Evolutionary conservation across 2,888 invertebrate genomes (phyloP).

Genomic region (Anagyrus pseudococci): DNA sequence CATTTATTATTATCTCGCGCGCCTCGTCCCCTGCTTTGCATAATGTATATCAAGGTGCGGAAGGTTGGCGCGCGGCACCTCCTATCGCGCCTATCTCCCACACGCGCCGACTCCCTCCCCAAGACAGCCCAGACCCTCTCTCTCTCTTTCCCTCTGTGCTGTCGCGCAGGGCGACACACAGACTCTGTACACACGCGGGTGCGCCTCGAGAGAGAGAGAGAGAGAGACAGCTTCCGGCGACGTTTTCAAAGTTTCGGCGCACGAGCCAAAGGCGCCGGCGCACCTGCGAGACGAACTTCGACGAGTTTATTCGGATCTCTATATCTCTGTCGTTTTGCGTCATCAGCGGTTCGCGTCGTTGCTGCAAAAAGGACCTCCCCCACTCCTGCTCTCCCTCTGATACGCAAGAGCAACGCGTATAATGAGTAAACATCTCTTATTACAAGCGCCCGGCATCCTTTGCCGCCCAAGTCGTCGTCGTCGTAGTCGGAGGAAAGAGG

Average conservation of each 20-base stretch:
- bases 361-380: slow-evolving; percentile 11
- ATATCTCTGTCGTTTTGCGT: slow-evolving; percentile 14
- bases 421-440: slow-evolving; percentile 36
- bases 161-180: not conserved
- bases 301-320: slow-evolving; percentile 36
- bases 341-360: not conserved
- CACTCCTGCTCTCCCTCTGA: too few species aligned
- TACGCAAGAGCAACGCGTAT: not conserved
- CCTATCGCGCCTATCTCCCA: not conserved
- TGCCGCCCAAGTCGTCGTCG: too few species aligned
- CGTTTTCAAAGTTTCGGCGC: slow-evolving; percentile 23
- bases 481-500: slow-evolving; percentile 15
- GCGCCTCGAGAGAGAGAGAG: not conserved
- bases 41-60: slow-evolving; percentile 36
- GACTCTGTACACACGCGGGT: not conserved
- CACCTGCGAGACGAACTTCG: not conserved
- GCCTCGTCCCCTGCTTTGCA: slow-evolving; percentile 38
- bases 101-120: not conserved
- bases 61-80: too few species aligned
- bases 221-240: slow-evolving; percentile 20
- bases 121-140: too few species aligned
- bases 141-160: too few species aligned
- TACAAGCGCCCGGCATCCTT: too few species aligned
- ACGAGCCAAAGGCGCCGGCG: not conserved
- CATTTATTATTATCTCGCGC: slow-evolving; percentile 40